phyloP scores from a whole-genome alignment of 2,113 vertebrate species.

The Phrynosoma blainvillii region DNA sequence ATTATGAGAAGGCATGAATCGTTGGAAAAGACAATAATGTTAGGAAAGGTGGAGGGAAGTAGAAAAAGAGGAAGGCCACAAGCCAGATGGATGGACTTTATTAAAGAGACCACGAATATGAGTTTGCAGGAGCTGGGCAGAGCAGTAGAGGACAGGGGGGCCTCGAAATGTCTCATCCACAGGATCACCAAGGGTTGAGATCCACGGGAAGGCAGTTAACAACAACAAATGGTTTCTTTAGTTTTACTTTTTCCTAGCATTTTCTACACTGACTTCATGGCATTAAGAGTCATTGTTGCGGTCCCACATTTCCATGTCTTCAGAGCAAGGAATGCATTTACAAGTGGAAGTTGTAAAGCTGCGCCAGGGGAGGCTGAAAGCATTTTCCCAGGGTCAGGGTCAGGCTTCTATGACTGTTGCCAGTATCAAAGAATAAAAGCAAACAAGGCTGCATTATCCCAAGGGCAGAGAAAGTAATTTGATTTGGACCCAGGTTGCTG shows the following conservation, averaged over 20 bases:
- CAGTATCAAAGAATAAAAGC: conserved; percentile 21
- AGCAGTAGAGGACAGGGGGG: too few relatives aligned
- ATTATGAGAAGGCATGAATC: too few relatives aligned
- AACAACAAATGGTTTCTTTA: background rate
- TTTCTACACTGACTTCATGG: background rate
- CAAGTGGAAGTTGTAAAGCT: background rate
- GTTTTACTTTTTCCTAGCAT: background rate
- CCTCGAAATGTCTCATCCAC: too few relatives aligned
- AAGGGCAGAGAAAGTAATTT: background rate
- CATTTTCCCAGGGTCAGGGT: background rate
- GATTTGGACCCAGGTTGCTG: background rate
- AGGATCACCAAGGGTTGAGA: too few relatives aligned
- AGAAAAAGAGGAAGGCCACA: too few relatives aligned
- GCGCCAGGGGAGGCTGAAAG: conserved; percentile 9
- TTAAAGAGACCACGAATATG: too few relatives aligned
- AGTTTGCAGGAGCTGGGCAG: too few relatives aligned
- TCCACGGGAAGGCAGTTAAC: too few relatives aligned
- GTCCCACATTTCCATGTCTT: background rate
- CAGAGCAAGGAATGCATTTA: background rate
- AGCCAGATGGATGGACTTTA: too few relatives aligned
- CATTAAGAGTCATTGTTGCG: background rate
- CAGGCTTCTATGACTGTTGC: background rate
- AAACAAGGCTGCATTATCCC: conserved; percentile 25
- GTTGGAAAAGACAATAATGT: too few relatives aligned
- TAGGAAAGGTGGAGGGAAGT: too few relatives aligned